Conservation (phyloP, 2,888 invertebrate genomes). For the Papilio elwesi region DNA sequence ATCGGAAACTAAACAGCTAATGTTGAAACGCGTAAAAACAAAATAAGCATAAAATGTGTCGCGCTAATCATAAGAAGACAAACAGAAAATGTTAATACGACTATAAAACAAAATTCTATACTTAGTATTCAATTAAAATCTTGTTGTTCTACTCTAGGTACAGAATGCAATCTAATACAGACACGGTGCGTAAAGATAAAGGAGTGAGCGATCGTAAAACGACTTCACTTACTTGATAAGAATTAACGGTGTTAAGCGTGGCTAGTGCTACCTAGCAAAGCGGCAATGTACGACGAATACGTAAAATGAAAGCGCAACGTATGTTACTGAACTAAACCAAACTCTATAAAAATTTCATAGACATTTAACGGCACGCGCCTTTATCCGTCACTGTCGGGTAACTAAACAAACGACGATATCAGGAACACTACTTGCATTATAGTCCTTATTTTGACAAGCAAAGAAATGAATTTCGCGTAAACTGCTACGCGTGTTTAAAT, state of each 20-base stretch:
- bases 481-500: conserved; percentile 34
- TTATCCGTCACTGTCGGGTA: conserved; percentile 72
- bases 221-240: conserved; percentile 31
- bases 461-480: conserved; percentile 49
- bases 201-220: conserved; percentile 22
- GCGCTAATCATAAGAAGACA: not conserved
- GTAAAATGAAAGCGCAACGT: conserved; percentile 31
- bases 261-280: conserved; percentile 6
- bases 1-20: no score
- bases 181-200: conserved; percentile 22
- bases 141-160: not conserved
- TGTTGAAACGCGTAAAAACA: not conserved
- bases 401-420: conserved; percentile 60
- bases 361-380: conserved; percentile 74
- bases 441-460: conserved; percentile 47
- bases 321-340: conserved; percentile 41
- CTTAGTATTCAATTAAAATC: not conserved
- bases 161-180: not conserved
- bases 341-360: conserved; percentile 70
- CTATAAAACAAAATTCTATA: not conserved
- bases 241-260: conserved; percentile 7
- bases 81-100: no score
- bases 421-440: conserved; percentile 46
- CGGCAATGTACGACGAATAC: not conserved
- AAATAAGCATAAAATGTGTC: not conserved